A percentile compares a stretch with the other conserved stretches of the same genome.
Evolutionary conservation across 2,113 vertebrate genomes (phyloP).

Genomic region (Amphiprion ocellaris): DNA sequence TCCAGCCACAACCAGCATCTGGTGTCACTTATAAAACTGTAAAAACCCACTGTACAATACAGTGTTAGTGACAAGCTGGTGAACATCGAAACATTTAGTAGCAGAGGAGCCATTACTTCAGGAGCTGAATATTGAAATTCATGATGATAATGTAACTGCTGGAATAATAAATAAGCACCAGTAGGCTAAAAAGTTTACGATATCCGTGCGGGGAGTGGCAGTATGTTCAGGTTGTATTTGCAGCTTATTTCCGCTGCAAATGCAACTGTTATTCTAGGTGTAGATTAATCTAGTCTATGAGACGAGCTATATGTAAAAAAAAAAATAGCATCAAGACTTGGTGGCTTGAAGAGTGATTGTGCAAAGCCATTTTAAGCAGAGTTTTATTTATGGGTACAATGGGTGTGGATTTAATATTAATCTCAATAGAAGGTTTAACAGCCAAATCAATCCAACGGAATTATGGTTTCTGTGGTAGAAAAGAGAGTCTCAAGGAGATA

Average conservation of each 20-base stretch:
- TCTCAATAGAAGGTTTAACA: slow-evolving; percentile 52
- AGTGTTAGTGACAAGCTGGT: background rate
- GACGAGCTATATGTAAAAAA: slow-evolving; percentile 3
- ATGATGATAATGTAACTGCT: background rate
- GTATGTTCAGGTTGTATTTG: background rate
- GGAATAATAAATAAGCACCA: background rate
- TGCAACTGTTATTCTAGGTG: no score
- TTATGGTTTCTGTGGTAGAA: slow-evolving; percentile 19
- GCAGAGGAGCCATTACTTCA: background rate
- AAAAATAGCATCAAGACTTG: background rate
- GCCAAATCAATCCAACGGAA: slow-evolving; percentile 47
- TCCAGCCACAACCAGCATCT: background rate
- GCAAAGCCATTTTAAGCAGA: slow-evolving; percentile 31
- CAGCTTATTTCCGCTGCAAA: background rate
- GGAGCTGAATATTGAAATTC: background rate
- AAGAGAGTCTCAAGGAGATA: slow-evolving; percentile 43
- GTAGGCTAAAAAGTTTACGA: background rate
- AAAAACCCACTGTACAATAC: background rate
- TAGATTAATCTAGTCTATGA: background rate
- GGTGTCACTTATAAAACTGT: background rate
- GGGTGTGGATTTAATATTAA: slow-evolving; percentile 44
- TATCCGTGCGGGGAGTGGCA: no score
- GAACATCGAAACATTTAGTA: background rate
- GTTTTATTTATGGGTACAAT: slow-evolving; percentile 30
- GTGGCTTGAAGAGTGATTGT: slow-evolving; percentile 9